Evolutionary conservation across 2,888 invertebrate species (phyloP), one percentile per base, ranked within the genome.

Genomic region (Tolmerus cingulatus): DNA sequence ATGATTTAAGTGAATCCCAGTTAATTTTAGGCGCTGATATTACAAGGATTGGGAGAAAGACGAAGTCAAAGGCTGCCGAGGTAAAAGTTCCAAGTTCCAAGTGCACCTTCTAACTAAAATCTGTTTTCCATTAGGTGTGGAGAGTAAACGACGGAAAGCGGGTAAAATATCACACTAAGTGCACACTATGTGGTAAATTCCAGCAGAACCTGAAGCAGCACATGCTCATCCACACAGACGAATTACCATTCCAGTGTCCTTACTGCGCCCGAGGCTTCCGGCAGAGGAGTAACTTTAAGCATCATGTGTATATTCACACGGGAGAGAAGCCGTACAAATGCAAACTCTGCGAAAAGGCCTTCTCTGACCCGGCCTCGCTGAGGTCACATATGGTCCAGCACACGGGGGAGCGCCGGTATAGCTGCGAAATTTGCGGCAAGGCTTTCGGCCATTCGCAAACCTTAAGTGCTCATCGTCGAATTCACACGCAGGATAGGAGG

Each of bases 281-380:
- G 3, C 89, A 89, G 27, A 43, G 57, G 9, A 79, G 87, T 8
- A 88, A 88, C 34, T 87, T 87, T 43, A 87, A 87, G 34, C 87
- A 87, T n/a, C 89, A 89, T 34, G 16, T 88, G 0, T 88, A 89
- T 43, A 88, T 87, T 5, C 89, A 89, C 74, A 89, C 88, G 2
- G 88, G 88, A 2, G 43, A 86, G 27, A 89, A 88, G 51, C 89
- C 89, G 2, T 89, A 88, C 78, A 78, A 82, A 78, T 89, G 89
- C 86, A 57, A 81, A 43, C 27, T 87, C 7, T 89, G 89, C 51
- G 87, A 87, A 0, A 86, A 86, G 34, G 76, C 87, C 5, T 89
- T 89, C 46, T 74, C 87, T 3, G 89, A 89, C 57, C 87, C 88
- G 12, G 87, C 88, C 7, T 87, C 88, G 2, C 46, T 88, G n/a